Base-by-base conservation (phyloP, 1,140 invertebrate genomes). In the Protaetia brevitarsis region DNA sequence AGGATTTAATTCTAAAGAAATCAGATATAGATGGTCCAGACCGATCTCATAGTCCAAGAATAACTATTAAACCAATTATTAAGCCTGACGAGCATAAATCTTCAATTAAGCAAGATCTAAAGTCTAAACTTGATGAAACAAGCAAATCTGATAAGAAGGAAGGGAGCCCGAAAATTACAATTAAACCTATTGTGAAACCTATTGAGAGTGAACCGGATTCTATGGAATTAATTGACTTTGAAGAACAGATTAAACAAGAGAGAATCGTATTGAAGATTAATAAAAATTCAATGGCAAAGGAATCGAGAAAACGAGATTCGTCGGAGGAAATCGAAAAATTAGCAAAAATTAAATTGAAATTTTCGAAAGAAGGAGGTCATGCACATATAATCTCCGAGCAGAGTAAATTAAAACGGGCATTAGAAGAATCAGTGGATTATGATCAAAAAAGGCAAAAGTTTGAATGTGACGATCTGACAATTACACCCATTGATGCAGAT, bases 231-330 rank as follows among this genome's bases (percentile, higher is more conserved):
- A 62, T 66, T 0, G 65, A 66, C 19, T 66, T 13, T 26, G 69
- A 70, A 8, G 75, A 77, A 8, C 70, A 70, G 64, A 73, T 75
- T 7, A 75, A 78, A 63, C 68, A 71, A 60, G 74, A 77, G 59
- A 64, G 77, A 45, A 78, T 79, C 29, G 74, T 79, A 2, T 66
- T 79, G 29, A 79, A 79, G 66, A 78, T 79, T 45, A 77, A 76
- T 36, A 73, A 71, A 36, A 74, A 72, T 28, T 59, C 57, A 13
- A 59, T 59, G 27, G 59, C 45, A 21, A 72, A 75, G 66, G 72
- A 75, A 10, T 56, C 68, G 3, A 69, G 71, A 34, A 73, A 70
- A 63, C 61, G 71, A 21, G 69, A 72, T 30, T 51, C 68, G 59
- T 59, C 65, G 13, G 64, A 68, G 1, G 73, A 75, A 10, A 71